These are phyloP conservation scores for Plemyria rubiginata DNA, from an alignment of 2,888 invertebrate genomes.

Conservation along the genomic window DNA sequence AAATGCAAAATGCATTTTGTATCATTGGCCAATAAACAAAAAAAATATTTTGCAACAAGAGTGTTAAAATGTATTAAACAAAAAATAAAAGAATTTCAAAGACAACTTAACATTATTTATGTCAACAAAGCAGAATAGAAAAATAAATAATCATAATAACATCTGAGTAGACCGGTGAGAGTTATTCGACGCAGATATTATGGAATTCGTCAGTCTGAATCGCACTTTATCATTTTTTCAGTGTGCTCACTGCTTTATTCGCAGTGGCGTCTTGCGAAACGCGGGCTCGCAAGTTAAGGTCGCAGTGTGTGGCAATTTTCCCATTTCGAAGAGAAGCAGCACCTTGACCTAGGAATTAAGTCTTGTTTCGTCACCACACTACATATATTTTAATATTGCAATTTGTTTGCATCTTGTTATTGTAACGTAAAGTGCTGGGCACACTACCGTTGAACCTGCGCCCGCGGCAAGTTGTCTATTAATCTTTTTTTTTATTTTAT, in stretches of 20 bases:
- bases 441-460: too few relatives aligned
- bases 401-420: slow-evolving; percentile 49
- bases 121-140: too few relatives aligned
- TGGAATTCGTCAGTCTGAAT: slow-evolving; percentile 1
- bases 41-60: too few relatives aligned
- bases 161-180: too few relatives aligned
- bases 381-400: slow-evolving; percentile 55
- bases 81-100: too few relatives aligned
- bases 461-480: too few relatives aligned
- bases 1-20: too few relatives aligned
- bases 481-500: too few relatives aligned
- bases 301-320: slow-evolving; percentile 82
- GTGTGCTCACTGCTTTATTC: slow-evolving; percentile 59
- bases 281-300: slow-evolving; percentile 77
- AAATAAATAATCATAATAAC: too few relatives aligned
- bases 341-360: slow-evolving; percentile 84
- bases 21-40: too few relatives aligned
- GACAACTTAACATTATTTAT: too few relatives aligned
- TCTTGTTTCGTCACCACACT: slow-evolving; percentile 73
- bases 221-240: slow-evolving; percentile 34
- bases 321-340: slow-evolving; percentile 81
- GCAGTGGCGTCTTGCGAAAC: slow-evolving; percentile 68
- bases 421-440: not conserved
- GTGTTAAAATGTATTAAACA: too few relatives aligned
- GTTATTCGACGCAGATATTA: not conserved